Base-by-base conservation (phyloP, 2,797 vertebrate species). In the Phrynocephalus vlangalii region DNA sequence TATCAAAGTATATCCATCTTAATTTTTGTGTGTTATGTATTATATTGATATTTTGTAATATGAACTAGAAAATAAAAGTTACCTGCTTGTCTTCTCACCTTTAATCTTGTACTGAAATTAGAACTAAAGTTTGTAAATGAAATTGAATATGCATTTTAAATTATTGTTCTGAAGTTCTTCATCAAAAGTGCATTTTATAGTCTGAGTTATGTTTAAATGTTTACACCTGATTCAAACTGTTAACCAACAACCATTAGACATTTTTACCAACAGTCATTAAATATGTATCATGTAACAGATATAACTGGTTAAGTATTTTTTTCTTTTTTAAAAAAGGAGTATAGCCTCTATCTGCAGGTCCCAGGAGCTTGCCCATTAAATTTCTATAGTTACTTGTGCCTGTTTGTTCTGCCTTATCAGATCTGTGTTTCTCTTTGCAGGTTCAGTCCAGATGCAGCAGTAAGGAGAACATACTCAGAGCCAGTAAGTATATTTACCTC, bases 401-500 rank as follows among this genome's bases (percentile, higher is more conserved):
- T 92, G 86, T 95, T 93, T 95, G 90, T 95, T 91, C 90, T 94
- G 93, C 92, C 95, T 97, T 91, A 97, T 89, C 95, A 92, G 89
- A 86, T 93, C 50, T 95, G 83, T 96, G 85, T 95, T 97, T 88
- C 89, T 97, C 92, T 97, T 95, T 97, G 90, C 97, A 99, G 99
- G 99, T 99, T 94, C 99, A 99, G 96, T 99, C 99, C 85, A 97
- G 99, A 95, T 99, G 98, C 97, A 98, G 99, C 97, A 99, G 99
- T 96, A 99, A 99, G 94, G 99, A 99, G 96, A 99, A 99, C 95
- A 99, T 99, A 96, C 98, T 99, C 94, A 98, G 99, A 98, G 98
- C 98, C 96, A 99, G 99, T 99, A 97, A 98, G 99, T 98, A 92
- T 88, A 44, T 44, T 44, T 87, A 87, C 89, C 85, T 87, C 82